phyloP scores from a whole-genome alignment of 2,888 invertebrate species.

The Dryobota labecula region DNA sequence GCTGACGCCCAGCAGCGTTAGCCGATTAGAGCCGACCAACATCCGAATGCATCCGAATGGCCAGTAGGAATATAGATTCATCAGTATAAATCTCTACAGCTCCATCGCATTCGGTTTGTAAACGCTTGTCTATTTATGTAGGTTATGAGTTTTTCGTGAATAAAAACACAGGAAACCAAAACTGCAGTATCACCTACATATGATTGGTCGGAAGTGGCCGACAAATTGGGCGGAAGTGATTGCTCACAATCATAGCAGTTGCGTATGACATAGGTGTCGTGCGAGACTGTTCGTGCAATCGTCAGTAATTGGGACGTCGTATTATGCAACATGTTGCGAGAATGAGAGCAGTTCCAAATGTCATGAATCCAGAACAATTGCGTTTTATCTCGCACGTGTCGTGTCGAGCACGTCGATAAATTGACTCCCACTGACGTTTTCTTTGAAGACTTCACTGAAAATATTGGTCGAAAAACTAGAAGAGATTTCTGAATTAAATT shows the following conservation, averaged over 20 bases:
- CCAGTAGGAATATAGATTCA: constrained; percentile 66
- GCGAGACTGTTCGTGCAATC: constrained; percentile 70
- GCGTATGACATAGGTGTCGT: constrained; percentile 69
- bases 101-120: constrained; percentile 19
- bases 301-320: constrained; percentile 68
- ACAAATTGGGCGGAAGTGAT: constrained; percentile 81
- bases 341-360: constrained; percentile 69
- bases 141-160: constrained; percentile 46
- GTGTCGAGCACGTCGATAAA: constrained; percentile 56
- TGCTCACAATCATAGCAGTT: constrained; percentile 70
- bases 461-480: constrained; percentile 17
- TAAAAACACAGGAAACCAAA: constrained; percentile 70
- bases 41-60: constrained; percentile 79
- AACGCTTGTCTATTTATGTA: constrained; percentile 24
- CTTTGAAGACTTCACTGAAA: constrained; percentile 54
- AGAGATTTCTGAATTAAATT: constrained; percentile 27
- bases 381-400: constrained; percentile 64
- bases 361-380: constrained; percentile 72
- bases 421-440: constrained; percentile 63
- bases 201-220: constrained; percentile 74
- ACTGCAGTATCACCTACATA: constrained; percentile 70
- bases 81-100: constrained; percentile 45
- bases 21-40: constrained; percentile 77
- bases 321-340: constrained; percentile 71
- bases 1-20: constrained; percentile 84